A percentile compares a stretch with the other conserved stretches of the same genome.
Conservation (phyloP, 23 tunicate species). For the Trididemnum miniatum region DNA sequence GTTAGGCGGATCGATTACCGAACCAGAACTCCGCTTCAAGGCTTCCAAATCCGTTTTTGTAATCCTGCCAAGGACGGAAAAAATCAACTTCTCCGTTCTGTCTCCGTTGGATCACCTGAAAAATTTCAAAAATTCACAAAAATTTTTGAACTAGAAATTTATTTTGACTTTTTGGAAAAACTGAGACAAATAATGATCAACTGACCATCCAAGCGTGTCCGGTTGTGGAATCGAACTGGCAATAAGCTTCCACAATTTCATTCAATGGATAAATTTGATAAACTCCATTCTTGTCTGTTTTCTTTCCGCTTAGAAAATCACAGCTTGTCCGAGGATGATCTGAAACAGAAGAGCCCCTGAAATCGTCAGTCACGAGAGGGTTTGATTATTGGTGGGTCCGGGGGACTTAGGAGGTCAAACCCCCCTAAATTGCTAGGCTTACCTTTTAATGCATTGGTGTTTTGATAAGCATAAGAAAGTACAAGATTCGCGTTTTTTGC, state of each 20-base stretch:
- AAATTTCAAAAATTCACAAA: background rate
- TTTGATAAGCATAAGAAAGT: too few relatives aligned
- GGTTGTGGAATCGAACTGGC: background rate
- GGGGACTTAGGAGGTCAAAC: too few relatives aligned
- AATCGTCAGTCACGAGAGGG: too few relatives aligned
- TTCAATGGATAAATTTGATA: background rate
- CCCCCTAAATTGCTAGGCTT: too few relatives aligned
- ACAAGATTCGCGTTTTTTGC: too few relatives aligned
- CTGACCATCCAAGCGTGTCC: conserved; percentile 3
- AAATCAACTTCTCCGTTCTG: background rate
- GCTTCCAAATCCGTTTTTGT: background rate
- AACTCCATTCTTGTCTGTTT: background rate
- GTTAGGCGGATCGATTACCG: background rate
- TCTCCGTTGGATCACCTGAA: background rate
- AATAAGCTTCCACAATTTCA: background rate
- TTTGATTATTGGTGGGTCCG: too few relatives aligned
- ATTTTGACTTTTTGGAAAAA: background rate
- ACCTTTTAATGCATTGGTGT: too few relatives aligned
- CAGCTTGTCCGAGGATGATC: too few relatives aligned
- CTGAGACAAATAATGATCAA: background rate
- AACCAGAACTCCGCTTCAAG: background rate
- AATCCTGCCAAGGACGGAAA: background rate
- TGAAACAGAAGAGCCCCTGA: too few relatives aligned
- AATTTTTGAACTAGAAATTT: background rate
- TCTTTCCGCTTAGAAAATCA: too few relatives aligned